Evolutionary conservation across 2,113 vertebrate genomes (phyloP).

Genomic region (Macaca mulatta): DNA sequence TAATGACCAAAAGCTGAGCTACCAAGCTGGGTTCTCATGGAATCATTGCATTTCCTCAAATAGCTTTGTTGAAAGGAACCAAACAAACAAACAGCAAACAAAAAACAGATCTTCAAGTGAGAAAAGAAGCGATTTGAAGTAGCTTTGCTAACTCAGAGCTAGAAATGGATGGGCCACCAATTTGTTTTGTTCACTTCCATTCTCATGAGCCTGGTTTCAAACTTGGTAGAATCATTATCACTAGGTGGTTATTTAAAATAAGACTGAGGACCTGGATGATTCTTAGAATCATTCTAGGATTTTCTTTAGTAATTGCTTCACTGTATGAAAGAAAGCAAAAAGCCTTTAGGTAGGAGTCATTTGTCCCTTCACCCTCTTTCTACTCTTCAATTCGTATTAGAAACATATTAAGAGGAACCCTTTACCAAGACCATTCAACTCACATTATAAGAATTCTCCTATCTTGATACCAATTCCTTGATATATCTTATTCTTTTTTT

Average conservation of each 20-base stretch:
- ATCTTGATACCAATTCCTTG: background rate
- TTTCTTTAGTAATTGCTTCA: conserved; percentile 26
- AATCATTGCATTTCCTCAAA: conserved; percentile 1
- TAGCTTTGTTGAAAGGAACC: background rate
- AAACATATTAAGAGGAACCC: background rate
- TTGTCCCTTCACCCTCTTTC: background rate
- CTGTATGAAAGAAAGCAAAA: background rate
- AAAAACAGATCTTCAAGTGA: background rate
- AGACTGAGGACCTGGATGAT: background rate
- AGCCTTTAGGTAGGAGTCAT: background rate
- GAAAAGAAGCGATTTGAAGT: background rate
- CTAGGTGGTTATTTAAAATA: background rate
- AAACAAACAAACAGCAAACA: background rate
- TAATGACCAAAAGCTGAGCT: background rate
- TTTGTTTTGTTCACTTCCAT: background rate
- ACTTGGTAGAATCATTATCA: background rate
- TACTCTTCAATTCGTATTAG: background rate
- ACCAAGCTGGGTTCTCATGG: background rate
- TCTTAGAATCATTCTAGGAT: background rate
- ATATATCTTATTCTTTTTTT: background rate
- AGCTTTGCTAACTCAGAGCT: background rate
- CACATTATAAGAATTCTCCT: background rate
- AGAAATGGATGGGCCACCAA: background rate
- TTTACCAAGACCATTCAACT: background rate
- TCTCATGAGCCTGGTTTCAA: background rate